These are phyloP conservation scores for Carlito syrichta DNA, from an alignment of 2,113 vertebrate genomes.

Conservation along the genomic window DNA sequence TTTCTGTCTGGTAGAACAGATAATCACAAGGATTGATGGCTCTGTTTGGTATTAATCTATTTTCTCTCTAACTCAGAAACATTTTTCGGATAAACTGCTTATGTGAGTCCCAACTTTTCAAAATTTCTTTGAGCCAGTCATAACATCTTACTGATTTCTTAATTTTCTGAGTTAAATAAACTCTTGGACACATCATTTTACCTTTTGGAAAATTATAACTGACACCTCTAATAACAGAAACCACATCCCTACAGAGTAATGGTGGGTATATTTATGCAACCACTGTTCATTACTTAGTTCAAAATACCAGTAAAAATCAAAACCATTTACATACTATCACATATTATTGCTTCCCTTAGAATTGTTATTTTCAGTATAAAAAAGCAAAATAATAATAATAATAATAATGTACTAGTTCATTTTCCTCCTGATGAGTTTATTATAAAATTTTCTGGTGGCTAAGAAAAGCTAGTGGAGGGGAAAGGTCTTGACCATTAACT, in stretches of 20 bases:
- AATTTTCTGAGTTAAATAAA: slow-evolving; percentile 28
- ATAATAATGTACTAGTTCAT: neutral
- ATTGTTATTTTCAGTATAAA: neutral
- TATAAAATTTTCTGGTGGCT: neutral
- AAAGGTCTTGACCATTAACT: neutral
- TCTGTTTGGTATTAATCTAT: neutral
- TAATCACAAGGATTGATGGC: neutral
- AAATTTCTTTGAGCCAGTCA: neutral
- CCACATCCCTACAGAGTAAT: neutral
- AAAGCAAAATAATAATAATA: neutral
- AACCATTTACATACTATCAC: neutral
- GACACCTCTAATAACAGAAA: slow-evolving; percentile 7
- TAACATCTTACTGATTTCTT: neutral
- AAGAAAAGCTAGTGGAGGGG: neutral
- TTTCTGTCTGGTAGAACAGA: neutral
- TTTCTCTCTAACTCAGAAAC: neutral
- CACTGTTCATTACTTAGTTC: neutral
- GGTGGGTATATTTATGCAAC: neutral
- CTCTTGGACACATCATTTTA: slow-evolving; percentile 30
- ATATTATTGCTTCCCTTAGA: neutral
- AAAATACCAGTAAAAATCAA: neutral
- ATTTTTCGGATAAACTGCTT: neutral
- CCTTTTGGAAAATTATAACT: neutral
- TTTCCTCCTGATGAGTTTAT: neutral
- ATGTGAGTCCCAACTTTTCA: neutral